phyloP scores from a whole-genome alignment of 2,888 invertebrate genomes.

The Drosophila austrosaltans region DNA sequence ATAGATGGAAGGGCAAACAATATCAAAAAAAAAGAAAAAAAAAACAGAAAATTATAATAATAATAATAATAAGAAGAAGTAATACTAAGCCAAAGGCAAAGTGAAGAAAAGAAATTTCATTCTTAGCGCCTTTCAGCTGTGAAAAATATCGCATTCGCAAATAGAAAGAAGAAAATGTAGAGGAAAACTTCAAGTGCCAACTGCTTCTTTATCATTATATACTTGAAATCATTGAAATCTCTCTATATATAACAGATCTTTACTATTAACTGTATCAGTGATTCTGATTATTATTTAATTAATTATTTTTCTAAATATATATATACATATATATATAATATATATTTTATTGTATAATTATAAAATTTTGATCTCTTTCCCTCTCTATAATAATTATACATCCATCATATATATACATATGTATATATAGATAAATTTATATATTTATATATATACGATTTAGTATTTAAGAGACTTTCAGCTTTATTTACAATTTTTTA shows the following conservation, averaged over 20 bases:
- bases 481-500: constrained; percentile 39
- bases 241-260: constrained; percentile 8
- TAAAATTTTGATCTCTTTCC: background rate
- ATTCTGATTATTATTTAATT: background rate
- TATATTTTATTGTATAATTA: background rate
- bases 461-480: constrained; percentile 39
- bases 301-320: background rate
- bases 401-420: constrained; percentile 22
- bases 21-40: background rate
- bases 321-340: background rate
- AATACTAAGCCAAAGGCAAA: background rate
- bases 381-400: constrained; percentile 5
- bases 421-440: constrained; percentile 19
- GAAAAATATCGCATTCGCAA: constrained; percentile 57
- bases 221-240: constrained; percentile 7
- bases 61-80: background rate
- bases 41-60: background rate
- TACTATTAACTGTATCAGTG: background rate
- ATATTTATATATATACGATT: constrained; percentile 39
- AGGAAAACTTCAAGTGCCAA: constrained; percentile 18
- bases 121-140: constrained; percentile 34
- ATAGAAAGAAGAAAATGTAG: constrained; percentile 9
- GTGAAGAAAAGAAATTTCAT: background rate
- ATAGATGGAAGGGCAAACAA: background rate
- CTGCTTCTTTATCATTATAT: constrained; percentile 15